Evolutionary conservation across 2,113 vertebrate genomes (phyloP).

Genomic region (Myiozetetes cayanensis): DNA sequence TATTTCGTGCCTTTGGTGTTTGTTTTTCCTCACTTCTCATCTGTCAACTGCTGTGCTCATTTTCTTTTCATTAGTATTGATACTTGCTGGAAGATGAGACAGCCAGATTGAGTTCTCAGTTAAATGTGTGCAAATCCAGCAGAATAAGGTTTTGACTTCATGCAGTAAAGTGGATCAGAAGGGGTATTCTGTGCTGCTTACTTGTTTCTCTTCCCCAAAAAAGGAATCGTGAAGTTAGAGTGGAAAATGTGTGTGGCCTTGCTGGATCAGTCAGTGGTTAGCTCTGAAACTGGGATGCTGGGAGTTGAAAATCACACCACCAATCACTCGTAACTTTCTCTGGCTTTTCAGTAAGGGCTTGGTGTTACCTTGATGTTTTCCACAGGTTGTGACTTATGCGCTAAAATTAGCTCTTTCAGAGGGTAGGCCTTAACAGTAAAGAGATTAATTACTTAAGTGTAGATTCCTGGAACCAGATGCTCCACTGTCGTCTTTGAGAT

Average conservation of each 20-base stretch:
- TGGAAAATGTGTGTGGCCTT: conserved; percentile 12
- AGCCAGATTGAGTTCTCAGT: background rate
- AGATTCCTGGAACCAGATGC: background rate
- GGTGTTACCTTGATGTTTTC: background rate
- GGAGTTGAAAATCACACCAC: background rate
- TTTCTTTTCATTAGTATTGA: conserved; percentile 20
- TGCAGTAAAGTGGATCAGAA: background rate
- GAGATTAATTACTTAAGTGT: background rate
- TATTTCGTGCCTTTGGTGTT: conserved; percentile 23
- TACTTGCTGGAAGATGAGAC: background rate
- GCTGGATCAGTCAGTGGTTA: background rate
- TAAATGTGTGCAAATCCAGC: background rate
- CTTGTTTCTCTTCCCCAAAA: background rate
- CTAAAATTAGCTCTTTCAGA: background rate
- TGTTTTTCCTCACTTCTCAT: conserved; percentile 27
- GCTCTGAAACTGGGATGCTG: background rate
- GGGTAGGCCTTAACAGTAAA: background rate
- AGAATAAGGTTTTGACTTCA: background rate
- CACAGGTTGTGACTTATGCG: background rate
- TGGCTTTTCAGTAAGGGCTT: background rate
- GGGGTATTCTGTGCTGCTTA: background rate
- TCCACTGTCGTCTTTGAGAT: background rate
- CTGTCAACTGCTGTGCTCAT: background rate
- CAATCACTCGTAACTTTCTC: background rate
- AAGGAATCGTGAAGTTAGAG: background rate